These are phyloP conservation scores for Scaptomyza hsui DNA, from an alignment of 1,140 invertebrate genomes.

Conservation along the genomic window DNA sequence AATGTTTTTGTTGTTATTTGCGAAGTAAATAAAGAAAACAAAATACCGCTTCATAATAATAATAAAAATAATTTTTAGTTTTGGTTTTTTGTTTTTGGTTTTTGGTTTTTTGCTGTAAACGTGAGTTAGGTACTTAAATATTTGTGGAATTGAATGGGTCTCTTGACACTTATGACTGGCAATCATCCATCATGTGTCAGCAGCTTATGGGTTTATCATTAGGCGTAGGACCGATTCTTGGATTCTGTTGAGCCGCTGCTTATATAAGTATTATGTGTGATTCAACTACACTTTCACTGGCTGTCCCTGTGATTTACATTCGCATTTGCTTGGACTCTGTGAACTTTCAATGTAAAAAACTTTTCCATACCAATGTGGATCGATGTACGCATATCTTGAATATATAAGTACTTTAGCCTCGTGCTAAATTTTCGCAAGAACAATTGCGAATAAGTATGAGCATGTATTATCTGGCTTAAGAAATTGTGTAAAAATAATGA, in stretches of 20 bases:
- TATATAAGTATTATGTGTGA: not conserved
- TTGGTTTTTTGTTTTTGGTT: not conserved
- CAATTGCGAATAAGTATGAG: slow-evolving; percentile 21
- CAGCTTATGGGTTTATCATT: slow-evolving; percentile 11
- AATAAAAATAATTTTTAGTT: slow-evolving; percentile 3
- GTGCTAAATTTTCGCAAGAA: slow-evolving; percentile 65
- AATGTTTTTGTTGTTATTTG: slow-evolving; percentile 33
- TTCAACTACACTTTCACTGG: not conserved
- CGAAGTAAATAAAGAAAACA: not conserved
- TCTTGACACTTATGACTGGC: slow-evolving; percentile 32
- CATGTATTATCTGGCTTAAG: slow-evolving; percentile 24
- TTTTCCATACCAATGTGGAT: slow-evolving; percentile 42
- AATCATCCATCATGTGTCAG: slow-evolving; percentile 6
- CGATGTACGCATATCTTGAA: slow-evolving; percentile 45
- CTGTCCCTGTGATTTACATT: not conserved
- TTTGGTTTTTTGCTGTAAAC: slow-evolving; percentile 14
- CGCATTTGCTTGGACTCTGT: slow-evolving; percentile 10
- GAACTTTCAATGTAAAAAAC: slow-evolving; percentile 22
- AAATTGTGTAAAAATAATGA: slow-evolving; percentile 50
- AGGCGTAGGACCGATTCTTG: slow-evolving; percentile 10
- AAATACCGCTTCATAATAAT: slow-evolving; percentile 14
- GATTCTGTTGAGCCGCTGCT: slow-evolving; percentile 7
- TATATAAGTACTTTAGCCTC: slow-evolving; percentile 40
- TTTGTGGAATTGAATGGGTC: slow-evolving; percentile 20
- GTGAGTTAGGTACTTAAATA: slow-evolving; percentile 37